Base-by-base conservation (phyloP, 2,113 vertebrate species). In the Mirounga angustirostris region DNA sequence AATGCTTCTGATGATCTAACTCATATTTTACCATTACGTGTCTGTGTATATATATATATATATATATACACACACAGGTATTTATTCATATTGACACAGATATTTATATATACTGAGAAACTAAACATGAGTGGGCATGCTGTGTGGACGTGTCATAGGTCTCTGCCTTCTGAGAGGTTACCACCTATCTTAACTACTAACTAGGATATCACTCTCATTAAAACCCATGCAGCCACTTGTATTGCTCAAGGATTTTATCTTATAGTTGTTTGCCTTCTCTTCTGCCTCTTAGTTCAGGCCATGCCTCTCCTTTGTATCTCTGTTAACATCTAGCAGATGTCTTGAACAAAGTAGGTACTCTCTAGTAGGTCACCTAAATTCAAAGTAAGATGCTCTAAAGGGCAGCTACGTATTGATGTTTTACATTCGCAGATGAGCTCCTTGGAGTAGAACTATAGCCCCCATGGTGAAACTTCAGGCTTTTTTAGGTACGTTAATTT, bases 401-500 rank as follows among this genome's bases (percentile, higher is more conserved):
- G 93, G 84, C 65, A 94, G 87, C 52, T 89, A 40, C 81, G 30
- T 86, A 95, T 5, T 92, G 88, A 89, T 93, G 87, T 46, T 94
- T 78, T 86, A 80, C 43, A 83, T 43, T 78, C 83, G 81, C 80
- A 94, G 83, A 67, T 33, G 71, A 96, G 88, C 78, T 92, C 76
- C 94, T 94, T 4, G 2, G 87, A 92, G 84, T 19, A 69, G 24
- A 81, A 96, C 84, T 93, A 52, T 40, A 97, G 90, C 71, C 92
- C 84, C 81, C 94, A 67, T 28, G 76, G 83, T 96, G 88, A 97
- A 97, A 94, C 58, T 89, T 91, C 24, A 93, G 73, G 71, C 93
- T 95, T 63, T 92, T 7, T 84, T 71, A 61, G 88, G 84, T 61
- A 84, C 54, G 81, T 96, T 98, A 91, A 97, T 97, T 94, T 82